phyloP scores from a whole-genome alignment of 2,113 vertebrate genomes.

The Aepyceros melampus region DNA sequence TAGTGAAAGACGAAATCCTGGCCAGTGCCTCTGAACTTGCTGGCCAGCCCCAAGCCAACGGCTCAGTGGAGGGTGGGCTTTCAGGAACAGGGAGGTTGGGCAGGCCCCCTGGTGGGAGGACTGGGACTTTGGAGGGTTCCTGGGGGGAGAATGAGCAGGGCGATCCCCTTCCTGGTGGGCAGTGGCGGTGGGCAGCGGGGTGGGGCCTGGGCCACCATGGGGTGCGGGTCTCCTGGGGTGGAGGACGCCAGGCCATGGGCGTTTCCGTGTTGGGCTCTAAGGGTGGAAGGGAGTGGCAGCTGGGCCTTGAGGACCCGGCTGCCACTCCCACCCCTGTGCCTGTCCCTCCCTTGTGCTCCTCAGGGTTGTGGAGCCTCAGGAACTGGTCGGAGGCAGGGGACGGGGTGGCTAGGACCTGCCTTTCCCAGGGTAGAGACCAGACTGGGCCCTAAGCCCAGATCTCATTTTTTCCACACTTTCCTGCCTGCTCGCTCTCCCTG shows the following conservation, averaged over 20 bases:
- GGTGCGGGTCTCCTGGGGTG: not conserved
- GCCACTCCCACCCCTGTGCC: too few relatives aligned
- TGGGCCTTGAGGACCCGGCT: not conserved
- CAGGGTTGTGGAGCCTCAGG: not conserved
- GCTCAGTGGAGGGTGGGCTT: not conserved
- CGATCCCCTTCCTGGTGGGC: not conserved
- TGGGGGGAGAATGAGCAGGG: too few relatives aligned
- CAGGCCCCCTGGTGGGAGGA: too few relatives aligned
- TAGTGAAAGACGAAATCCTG: not conserved
- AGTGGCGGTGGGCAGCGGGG: fast-evolving
- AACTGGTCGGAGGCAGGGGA: not conserved
- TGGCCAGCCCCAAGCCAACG: not conserved
- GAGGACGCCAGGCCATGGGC: not conserved
- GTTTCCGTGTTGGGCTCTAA: not conserved
- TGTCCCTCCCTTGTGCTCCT: not conserved
- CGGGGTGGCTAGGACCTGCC: not conserved
- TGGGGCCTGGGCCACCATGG: fast-evolving
- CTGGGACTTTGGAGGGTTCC: not conserved
- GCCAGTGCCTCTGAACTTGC: not conserved
- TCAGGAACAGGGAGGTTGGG: not conserved
- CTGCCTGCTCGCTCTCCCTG: too few relatives aligned
- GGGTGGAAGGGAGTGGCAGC: not conserved
- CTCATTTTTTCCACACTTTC: not conserved
- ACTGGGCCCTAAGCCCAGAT: not conserved
- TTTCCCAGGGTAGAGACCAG: too few relatives aligned